These are phyloP conservation scores for Drosophila fuyamai DNA, from an alignment of 1,140 invertebrate genomes.

Conservation along the genomic window DNA sequence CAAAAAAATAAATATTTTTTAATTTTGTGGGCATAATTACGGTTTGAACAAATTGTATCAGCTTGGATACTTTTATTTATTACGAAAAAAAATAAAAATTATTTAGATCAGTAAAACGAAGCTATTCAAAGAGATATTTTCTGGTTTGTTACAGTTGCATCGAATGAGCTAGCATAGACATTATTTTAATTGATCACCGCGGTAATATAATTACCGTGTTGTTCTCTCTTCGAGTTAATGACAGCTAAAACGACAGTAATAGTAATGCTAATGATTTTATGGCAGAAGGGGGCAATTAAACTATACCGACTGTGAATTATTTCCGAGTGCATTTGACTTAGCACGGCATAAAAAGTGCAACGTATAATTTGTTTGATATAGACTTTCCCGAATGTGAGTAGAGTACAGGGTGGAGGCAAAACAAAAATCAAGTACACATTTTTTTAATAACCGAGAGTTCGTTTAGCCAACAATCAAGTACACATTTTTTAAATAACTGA, in stretches of 20 bases:
- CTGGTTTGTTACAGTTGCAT: background rate
- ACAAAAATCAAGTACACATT: no score
- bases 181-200: background rate
- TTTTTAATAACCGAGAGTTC: no score
- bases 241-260: slow-evolving; percentile 5
- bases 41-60: no score
- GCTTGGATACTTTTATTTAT: no score
- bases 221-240: background rate
- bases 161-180: background rate
- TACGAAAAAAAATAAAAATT: no score
- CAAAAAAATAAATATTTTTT: no score
- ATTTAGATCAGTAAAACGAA: no score
- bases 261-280: background rate
- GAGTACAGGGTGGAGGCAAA: no score
- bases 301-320: background rate
- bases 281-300: slow-evolving; percentile 16
- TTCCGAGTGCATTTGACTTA: slow-evolving; percentile 5
- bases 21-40: no score
- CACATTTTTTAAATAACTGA: no score
- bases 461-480: no score
- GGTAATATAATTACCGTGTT: background rate
- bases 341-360: background rate
- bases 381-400: no score
- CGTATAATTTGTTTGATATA: slow-evolving; percentile 2
- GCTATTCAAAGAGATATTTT: background rate